Base-by-base conservation (phyloP, 2,888 invertebrate species). In the Sminthurides aquaticus region DNA sequence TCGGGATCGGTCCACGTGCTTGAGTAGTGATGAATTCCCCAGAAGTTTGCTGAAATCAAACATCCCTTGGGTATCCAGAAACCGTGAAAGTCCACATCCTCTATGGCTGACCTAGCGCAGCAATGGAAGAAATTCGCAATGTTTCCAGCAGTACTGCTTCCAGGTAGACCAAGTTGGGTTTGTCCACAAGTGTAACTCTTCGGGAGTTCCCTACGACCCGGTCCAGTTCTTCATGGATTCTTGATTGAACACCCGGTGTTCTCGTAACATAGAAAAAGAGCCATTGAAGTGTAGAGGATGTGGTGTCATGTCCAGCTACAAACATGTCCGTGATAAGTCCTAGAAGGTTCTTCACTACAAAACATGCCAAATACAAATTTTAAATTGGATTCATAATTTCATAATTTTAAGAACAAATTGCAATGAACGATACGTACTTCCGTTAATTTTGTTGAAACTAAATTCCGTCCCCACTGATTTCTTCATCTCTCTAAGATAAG, bases 181-280 rank as follows among this genome's bases (percentile, higher is more conserved):
- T 55, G 25, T 62, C 62, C 2, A 15, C n/a, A 18, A 62, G 28
- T 11, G 20, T 8, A 26, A 28, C 26, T n/a, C 11, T 28, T 28
- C 62, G 5, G 15, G 62, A 62, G 3, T 27, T 8, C n/a, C 62
- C 62, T 11, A 62, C 28, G 5, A 62, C 62, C 11, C 20, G 26
- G 54, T 56, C 55, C 20, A 62, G 11, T 34, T 62, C 62, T 8
- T 24, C 26, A 27, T 62, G 56, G 5, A 62, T 24, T 27, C 55
- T 62, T n/a, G n/a, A 22, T 29, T 62, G 62, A 22, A 62, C 56
- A n/a, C 55, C 55, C 15, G 62, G 62, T 20, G 54, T n/a, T 5
- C 8, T 20, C 28, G 29, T 25, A 8, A 62, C 11, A 34, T 56
- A 56, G n/a, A 62, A 22, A 20, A 54, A 56, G n/a, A 27, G 18